These are phyloP conservation scores for Epistrophe eligans DNA, from an alignment of 2,888 invertebrate genomes.

Conservation along the genomic window DNA sequence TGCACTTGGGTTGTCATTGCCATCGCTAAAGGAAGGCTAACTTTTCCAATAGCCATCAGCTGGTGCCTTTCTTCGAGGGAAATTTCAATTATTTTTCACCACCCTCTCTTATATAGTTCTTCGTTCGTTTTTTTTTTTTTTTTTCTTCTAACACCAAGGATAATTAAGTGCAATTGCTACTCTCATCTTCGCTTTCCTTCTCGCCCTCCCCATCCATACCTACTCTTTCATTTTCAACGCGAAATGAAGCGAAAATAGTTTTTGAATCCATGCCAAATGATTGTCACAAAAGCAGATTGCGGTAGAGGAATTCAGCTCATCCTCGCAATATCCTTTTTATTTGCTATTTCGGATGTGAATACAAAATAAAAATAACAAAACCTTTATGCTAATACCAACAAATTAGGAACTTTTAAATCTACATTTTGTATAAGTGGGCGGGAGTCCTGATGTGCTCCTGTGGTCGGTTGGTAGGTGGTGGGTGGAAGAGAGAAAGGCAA, in stretches of 20 bases:
- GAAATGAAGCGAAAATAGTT: constrained; percentile 56
- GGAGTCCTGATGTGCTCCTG: background rate
- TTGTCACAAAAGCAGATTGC: constrained; percentile 49
- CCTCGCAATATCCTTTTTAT: constrained; percentile 23
- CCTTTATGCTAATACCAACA: constrained; percentile 67
- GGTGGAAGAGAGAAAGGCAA: background rate
- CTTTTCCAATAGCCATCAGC: constrained; percentile 50
- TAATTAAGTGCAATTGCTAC: constrained; percentile 65
- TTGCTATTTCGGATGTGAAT: constrained; percentile 24
- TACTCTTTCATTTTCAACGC: background rate
- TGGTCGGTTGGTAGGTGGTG: background rate
- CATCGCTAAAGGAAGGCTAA: constrained; percentile 14
- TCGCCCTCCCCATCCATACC: too few relatives aligned
- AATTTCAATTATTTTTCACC: constrained; percentile 53
- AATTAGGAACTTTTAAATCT: constrained; percentile 54
- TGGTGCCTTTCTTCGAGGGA: constrained; percentile 14
- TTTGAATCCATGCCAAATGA: constrained; percentile 65
- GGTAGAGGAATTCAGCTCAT: constrained; percentile 14
- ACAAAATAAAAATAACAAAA: constrained; percentile 13
- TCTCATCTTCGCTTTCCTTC: background rate
- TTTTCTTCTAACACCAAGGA: constrained; percentile 5
- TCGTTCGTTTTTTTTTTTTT: background rate
- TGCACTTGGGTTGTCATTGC: constrained; percentile 67
- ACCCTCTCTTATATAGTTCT: background rate
- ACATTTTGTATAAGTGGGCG: constrained; percentile 3